These are phyloP conservation scores for Mormyrus hasselquistii DNA, from an alignment of 2,797 vertebrate species.

Conservation along the genomic window DNA sequence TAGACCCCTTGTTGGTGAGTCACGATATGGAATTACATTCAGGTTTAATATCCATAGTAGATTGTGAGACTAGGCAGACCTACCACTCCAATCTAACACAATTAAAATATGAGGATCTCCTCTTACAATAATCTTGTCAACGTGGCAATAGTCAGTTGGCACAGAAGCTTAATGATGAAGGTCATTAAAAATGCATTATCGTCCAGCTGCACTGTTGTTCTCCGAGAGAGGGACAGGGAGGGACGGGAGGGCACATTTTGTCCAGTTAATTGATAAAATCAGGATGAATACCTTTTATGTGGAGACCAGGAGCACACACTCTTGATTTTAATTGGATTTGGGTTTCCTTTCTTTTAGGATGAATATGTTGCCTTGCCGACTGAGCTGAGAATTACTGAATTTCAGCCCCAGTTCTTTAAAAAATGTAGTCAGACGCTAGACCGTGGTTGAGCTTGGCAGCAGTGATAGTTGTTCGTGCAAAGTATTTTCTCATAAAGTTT, in stretches of 20 bases:
- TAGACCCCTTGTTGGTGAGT: not conserved
- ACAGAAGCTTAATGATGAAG: constrained; percentile 20
- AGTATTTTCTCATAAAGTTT: not conserved
- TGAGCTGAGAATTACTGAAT: constrained; percentile 32
- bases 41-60: constrained; percentile 12
- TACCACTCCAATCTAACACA: constrained; percentile 32
- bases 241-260: constrained; percentile 10
- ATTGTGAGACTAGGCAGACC: constrained; percentile 25
- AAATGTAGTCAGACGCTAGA: not conserved
- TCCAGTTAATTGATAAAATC: constrained; percentile 35
- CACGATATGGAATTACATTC: constrained; percentile 14
- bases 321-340: constrained; percentile 44
- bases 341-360: constrained; percentile 35
- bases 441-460: not conserved
- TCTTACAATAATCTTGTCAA: constrained; percentile 32
- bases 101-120: constrained; percentile 30
- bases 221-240: constrained; percentile 26
- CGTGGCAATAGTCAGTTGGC: constrained; percentile 26
- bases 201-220: constrained; percentile 16
- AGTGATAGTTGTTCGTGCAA: not conserved
- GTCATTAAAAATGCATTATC: constrained; percentile 34
- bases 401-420: constrained; percentile 17
- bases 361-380: constrained; percentile 43
- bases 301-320: constrained; percentile 16
- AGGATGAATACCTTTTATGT: constrained; percentile 31